Percentiles rank a stretch among this genome's conserved stretches.
These are phyloP conservation scores for Nycticorax nycticorax DNA, from an alignment of 2,113 vertebrate genomes.

Conservation along the genomic window DNA sequence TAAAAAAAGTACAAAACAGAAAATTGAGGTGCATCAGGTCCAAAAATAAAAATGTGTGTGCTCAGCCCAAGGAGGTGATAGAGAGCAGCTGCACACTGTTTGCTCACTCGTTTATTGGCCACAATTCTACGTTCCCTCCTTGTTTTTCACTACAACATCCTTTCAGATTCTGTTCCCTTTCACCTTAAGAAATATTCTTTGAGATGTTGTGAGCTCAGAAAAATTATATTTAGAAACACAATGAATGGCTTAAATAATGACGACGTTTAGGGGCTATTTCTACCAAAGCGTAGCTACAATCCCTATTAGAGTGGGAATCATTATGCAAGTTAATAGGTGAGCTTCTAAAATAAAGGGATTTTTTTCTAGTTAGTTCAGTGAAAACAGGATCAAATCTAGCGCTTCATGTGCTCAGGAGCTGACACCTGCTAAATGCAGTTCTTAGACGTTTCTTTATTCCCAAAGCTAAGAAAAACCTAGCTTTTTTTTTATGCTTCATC, in stretches of 20 bases:
- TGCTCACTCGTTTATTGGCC: background rate
- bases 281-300: background rate
- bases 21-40: background rate
- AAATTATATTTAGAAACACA: background rate
- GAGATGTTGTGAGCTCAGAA: background rate
- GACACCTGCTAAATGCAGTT: background rate
- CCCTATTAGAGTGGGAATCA: background rate
- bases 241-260: background rate
- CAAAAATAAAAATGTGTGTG: background rate
- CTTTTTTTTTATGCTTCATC: background rate
- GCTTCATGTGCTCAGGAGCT: background rate
- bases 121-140: background rate
- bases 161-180: background rate
- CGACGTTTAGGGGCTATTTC: background rate
- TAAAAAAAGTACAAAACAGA: background rate
- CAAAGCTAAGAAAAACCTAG: background rate
- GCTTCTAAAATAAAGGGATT: background rate
- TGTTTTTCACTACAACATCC: background rate
- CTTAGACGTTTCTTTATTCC: background rate
- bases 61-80: background rate
- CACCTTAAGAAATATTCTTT: background rate
- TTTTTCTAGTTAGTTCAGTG: background rate
- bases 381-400: background rate
- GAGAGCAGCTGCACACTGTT: background rate
- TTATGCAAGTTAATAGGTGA: background rate